These are phyloP conservation scores for Ardeotis arabs DNA, from an alignment of 2,113 vertebrate species.

Conservation along the genomic window DNA sequence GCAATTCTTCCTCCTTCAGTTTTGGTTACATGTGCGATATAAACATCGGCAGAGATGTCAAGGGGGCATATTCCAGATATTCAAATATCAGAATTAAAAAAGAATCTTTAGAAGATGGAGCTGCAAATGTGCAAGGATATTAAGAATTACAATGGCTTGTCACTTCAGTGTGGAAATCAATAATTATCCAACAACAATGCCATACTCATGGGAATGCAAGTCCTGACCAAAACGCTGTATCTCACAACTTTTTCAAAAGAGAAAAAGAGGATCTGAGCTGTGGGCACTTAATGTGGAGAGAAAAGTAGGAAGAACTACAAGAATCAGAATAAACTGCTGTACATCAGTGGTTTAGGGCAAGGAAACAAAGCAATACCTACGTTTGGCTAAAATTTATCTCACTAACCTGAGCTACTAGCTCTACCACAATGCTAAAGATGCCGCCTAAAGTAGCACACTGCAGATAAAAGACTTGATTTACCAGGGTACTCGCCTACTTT, in stretches of 20 bases:
- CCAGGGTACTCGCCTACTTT: neutral
- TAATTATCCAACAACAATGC: neutral
- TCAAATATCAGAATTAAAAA: neutral
- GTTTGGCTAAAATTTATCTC: neutral
- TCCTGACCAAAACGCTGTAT: neutral
- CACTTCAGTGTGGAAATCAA: neutral
- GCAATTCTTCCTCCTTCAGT: neutral
- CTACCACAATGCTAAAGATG: neutral
- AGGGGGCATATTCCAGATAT: neutral
- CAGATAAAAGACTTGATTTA: neutral
- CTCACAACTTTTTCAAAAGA: neutral
- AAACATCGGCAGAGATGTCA: neutral
- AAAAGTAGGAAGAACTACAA: neutral
- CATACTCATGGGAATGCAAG: neutral
- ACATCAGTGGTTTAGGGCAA: neutral
- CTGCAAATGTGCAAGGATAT: neutral
- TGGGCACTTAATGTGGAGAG: accelerated
- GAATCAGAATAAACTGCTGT: neutral
- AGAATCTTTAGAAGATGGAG: neutral
- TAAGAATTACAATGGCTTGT: neutral
- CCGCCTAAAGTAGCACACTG: neutral
- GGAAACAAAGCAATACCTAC: neutral
- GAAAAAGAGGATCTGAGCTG: neutral
- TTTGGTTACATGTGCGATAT: neutral
- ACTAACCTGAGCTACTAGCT: neutral